Evolutionary conservation across 1,140 invertebrate genomes (phyloP).

Genomic region (Phocides pigmalion): DNA sequence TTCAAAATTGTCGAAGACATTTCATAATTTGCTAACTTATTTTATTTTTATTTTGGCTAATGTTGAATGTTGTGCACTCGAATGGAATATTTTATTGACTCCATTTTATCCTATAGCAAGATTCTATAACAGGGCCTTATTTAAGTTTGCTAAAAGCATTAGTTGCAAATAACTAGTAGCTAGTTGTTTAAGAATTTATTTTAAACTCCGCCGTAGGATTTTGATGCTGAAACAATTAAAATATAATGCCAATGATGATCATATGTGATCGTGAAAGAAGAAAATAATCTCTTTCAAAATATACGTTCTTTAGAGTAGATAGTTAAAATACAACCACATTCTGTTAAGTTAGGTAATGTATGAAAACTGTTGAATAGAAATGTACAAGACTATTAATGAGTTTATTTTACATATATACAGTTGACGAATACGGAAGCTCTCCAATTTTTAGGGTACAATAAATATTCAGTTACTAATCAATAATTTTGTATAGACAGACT

Average conservation of each 20-base stretch:
- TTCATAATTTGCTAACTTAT: constrained; percentile 13
- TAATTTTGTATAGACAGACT: constrained; percentile 3
- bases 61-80: constrained; percentile 21
- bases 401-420: constrained; percentile 10
- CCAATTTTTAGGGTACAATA: constrained; percentile 25
- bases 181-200: constrained; percentile 46
- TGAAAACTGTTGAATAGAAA: background rate
- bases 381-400: background rate
- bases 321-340: background rate
- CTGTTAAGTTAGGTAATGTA: background rate
- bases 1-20: background rate
- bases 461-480: constrained; percentile 7
- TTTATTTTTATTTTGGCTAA: constrained; percentile 10
- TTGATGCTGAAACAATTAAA: constrained; percentile 74
- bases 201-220: constrained; percentile 49
- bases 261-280: background rate
- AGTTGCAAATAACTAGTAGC: constrained; percentile 36
- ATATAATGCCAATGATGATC: constrained; percentile 53
- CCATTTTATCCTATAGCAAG: constrained; percentile 11
- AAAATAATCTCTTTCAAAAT: background rate
- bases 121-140: constrained; percentile 4
- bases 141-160: constrained; percentile 16
- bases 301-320: background rate
- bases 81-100: constrained; percentile 29
- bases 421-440: background rate